These are phyloP conservation scores for Sceloporus tristichus DNA, from an alignment of 2,113 vertebrate genomes.

Conservation along the genomic window DNA sequence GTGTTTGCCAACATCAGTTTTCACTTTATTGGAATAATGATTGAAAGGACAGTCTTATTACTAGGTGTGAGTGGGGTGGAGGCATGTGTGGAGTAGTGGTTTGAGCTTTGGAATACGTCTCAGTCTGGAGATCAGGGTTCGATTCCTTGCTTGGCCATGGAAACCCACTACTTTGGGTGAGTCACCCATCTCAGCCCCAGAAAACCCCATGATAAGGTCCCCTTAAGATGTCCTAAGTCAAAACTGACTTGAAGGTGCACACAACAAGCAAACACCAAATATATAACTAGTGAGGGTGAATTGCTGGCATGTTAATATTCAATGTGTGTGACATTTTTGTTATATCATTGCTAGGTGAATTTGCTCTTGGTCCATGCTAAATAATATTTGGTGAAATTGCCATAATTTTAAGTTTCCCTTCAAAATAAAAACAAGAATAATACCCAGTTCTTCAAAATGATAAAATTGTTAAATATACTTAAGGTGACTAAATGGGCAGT, in stretches of 20 bases:
- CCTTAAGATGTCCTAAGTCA: too few relatives aligned
- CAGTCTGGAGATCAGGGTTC: too few relatives aligned
- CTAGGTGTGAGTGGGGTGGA: background rate
- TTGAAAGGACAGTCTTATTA: background rate
- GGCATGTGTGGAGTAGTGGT: background rate
- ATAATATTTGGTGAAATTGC: background rate
- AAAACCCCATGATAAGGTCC: too few relatives aligned
- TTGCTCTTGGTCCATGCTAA: background rate
- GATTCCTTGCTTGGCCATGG: too few relatives aligned
- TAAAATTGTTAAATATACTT: background rate
- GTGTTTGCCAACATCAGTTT: background rate
- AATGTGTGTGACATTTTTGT: background rate
- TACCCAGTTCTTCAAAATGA: constrained; percentile 7
- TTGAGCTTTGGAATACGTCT: too few relatives aligned
- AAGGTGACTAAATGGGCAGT: constrained; percentile 25
- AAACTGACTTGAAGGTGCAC: too few relatives aligned
- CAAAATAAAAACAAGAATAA: background rate
- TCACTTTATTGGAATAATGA: background rate
- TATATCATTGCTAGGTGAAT: background rate
- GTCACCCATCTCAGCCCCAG: too few relatives aligned
- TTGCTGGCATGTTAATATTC: background rate
- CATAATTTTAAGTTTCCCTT: background rate
- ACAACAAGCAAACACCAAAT: too few relatives aligned
- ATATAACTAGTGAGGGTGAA: too few relatives aligned
- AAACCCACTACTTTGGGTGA: too few relatives aligned